Conservation (phyloP, 2,113 vertebrate genomes). For the Malurus cyaneus region DNA sequence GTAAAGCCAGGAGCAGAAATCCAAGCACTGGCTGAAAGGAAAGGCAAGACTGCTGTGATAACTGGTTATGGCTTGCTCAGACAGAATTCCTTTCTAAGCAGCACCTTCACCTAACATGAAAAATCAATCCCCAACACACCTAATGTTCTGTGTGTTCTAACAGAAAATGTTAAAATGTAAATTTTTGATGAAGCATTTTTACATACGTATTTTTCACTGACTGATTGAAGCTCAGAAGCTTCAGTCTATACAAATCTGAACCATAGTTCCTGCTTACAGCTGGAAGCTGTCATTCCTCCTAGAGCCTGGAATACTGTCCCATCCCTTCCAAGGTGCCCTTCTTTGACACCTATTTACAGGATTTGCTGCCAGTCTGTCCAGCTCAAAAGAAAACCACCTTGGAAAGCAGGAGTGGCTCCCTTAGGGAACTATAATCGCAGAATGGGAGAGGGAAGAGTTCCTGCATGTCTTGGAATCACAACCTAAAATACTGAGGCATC, state of each 20-base stretch:
- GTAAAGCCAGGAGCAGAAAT: neutral
- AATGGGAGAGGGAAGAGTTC: neutral
- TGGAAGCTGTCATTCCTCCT: neutral
- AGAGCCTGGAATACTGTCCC: neutral
- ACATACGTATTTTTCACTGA: accelerated
- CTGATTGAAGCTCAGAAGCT: neutral
- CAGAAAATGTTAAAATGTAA: neutral
- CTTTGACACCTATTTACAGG: accelerated
- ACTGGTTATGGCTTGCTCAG: neutral
- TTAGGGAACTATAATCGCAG: accelerated
- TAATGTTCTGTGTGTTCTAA: neutral
- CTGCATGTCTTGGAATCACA: neutral
- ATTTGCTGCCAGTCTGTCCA: neutral
- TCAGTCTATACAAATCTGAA: neutral
- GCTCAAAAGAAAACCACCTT: neutral
- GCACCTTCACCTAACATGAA: neutral
- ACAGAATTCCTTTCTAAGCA: neutral
- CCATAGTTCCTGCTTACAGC: accelerated
- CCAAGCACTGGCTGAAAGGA: neutral
- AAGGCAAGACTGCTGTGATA: neutral
- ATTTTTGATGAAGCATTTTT: neutral
- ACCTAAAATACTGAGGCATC: accelerated
- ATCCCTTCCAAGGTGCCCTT: neutral
- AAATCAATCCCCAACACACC: neutral
- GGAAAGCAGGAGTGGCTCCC: neutral